Base-by-base conservation (phyloP, 2,113 vertebrate genomes). In the Ptilonorhynchus violaceus region DNA sequence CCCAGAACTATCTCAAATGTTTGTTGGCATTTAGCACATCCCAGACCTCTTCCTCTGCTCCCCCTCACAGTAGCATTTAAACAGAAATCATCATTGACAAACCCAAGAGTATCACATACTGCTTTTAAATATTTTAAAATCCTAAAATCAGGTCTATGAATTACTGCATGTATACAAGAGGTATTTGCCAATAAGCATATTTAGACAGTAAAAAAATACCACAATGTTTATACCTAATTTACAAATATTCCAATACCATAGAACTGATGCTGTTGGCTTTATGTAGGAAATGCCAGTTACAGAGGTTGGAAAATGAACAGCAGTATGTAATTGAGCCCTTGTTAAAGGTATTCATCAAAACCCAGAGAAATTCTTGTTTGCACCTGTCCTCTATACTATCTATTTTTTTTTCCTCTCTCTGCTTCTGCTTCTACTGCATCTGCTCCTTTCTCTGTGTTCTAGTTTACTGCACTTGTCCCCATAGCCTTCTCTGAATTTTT, bases 341-440 rank as follows among this genome's bases (percentile, higher is more conserved):
- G 89, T 93, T 93, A 88, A 95, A 97, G 73, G 72, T 91, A 60
- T 58, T 87, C 52, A 80, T 19, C 74, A 90, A 81, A 69, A 25
- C 31, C 20, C 19, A 15, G 88, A 89, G 83, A 85, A 27, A 22
- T 52, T 88, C 95, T 86, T 70, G 42, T 93, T 96, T 55, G 69
- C 64, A 68, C 56, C 16, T 75, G 95, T 81, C 90, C 92, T 52
- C 95, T 88, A 37, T 33, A 88, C 73, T 97, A 97, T 41, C 95
- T 97, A n/a, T 28, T 92, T 86, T 80, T 80, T 96, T 68, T 59
- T 93, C 70, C 87, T 98, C 95, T 96, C 98, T 97, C 95, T 97
- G 97, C 96, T 97, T 95, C 97, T 98, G 84, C 93, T 97, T 91
- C 97, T 97, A 88, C 97, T 97, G 66, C 25, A 93, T 63, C 89